Evolutionary conservation across 2,113 vertebrate species (phyloP).

Genomic region (Drymodes brunneopygia): DNA sequence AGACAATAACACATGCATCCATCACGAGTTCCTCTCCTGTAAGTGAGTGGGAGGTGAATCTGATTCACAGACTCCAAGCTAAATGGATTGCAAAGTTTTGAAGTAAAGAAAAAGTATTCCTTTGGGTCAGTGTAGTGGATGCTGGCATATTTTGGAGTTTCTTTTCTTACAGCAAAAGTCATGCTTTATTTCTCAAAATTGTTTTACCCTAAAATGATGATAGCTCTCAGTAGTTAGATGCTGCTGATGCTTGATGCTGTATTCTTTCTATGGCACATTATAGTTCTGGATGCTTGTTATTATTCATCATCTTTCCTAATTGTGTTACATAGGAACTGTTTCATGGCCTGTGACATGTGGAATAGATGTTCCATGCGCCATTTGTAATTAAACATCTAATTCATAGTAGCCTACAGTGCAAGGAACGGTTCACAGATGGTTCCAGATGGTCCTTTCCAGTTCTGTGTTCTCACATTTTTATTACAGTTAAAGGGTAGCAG

Average conservation of each 20-base stretch:
- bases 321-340: neutral
- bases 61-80: neutral
- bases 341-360: conserved; percentile 43
- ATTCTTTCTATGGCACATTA: neutral
- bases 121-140: neutral
- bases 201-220: neutral
- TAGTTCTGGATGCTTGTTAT: neutral
- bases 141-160: neutral
- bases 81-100: neutral
- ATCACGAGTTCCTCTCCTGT: neutral
- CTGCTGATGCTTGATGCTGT: neutral
- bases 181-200: neutral
- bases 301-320: conserved; percentile 16
- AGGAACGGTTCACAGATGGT: conserved; percentile 49
- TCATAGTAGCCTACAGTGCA: conserved; percentile 44
- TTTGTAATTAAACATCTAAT: conserved; percentile 59
- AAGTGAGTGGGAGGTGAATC: neutral
- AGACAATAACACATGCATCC: neutral
- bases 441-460: conserved; percentile 64
- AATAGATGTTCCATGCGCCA: conserved; percentile 46
- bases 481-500: conserved; percentile 22
- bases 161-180: neutral
- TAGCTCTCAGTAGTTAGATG: neutral
- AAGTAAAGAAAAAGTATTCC: neutral
- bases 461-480: conserved; percentile 37